phyloP scores from a whole-genome alignment of 2,888 invertebrate genomes.

The Eristalis intricaria region DNA sequence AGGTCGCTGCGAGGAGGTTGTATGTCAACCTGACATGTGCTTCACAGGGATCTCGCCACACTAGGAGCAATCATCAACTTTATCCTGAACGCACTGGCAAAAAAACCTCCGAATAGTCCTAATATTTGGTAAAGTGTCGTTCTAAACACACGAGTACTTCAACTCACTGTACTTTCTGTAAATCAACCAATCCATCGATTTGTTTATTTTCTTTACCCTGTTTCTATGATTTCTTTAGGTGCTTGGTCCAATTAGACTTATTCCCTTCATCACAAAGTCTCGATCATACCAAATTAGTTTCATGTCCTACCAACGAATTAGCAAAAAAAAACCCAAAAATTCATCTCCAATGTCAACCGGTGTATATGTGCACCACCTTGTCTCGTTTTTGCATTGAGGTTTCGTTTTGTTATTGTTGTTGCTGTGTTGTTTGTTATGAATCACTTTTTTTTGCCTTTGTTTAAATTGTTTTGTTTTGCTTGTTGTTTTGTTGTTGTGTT shows the following conservation, averaged over 20 bases:
- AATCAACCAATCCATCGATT: neutral
- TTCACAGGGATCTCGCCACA: no score
- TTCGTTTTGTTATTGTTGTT: conserved; percentile 52
- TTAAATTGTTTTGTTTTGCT: conserved; percentile 30
- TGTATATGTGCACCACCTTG: neutral
- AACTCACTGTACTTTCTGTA: neutral
- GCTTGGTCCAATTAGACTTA: neutral
- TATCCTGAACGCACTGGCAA: no score
- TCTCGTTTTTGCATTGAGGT: conserved; percentile 31
- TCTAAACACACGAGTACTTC: no score
- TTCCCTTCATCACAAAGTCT: neutral
- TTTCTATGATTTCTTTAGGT: neutral
- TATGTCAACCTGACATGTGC: no score
- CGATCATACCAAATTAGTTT: neutral
- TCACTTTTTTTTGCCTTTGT: conserved; percentile 1
- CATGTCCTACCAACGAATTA: neutral
- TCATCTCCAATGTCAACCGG: neutral
- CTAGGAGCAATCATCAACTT: no score
- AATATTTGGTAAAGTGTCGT: no score
- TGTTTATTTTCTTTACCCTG: neutral
- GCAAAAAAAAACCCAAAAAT: neutral
- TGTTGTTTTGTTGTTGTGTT: conserved; percentile 48
- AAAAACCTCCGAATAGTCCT: no score
- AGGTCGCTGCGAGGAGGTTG: no score
- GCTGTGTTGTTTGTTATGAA: conserved; percentile 56